Base-by-base conservation (phyloP, 2,888 invertebrate species). In the Drosophila conformis region DNA sequence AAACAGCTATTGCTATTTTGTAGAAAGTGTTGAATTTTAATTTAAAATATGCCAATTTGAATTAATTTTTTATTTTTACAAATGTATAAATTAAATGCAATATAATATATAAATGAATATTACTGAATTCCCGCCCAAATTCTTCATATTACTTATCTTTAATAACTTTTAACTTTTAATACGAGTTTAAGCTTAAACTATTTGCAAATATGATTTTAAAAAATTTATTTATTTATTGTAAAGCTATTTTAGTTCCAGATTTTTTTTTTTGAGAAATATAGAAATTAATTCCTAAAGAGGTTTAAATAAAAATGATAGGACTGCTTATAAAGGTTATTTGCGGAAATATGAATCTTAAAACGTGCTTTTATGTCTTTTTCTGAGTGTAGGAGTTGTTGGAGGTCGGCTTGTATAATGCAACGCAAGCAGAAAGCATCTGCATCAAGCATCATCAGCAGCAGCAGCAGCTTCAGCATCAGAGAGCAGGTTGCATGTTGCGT, bases 381-480 rank as follows among this genome's bases (percentile, higher is more conserved):
- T 38, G 38, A 27, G 56, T 56, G 56, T 35, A 27, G 48, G 21
- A 48, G 66, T 48, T 42, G 66, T 53, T 46, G 73, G 69, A 68
- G 72, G 69, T 60, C 60, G 82, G 58, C 75, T 82, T 78, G 82
- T 86, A 76, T 66, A 85, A 68, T 86, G 87, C 78, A 87, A 75
- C 61, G 77, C 80, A 86, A 74, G 83, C 88, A 80, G 48, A 72
- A 78, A 67, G 64, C 69, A 69, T 35, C 59, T 49, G 36, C 58
- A 53, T 33, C 81, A 65, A 53, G 40, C 53, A 58, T 33, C 80
- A 64, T 7, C 21, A 21, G 18, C 58, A 11, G 7, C 48, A 35
- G 0, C 51, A 11, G 18, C 68, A 6, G 40, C 58, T 5, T 46
- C 66, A 67, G 51, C 68, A 63, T 66, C 66, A 29, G 62, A 72